Percentiles rank a stretch among this genome's conserved stretches.
These are phyloP conservation scores for Vanessa atalanta DNA, from an alignment of 1,140 invertebrate genomes.

Conservation along the genomic window DNA sequence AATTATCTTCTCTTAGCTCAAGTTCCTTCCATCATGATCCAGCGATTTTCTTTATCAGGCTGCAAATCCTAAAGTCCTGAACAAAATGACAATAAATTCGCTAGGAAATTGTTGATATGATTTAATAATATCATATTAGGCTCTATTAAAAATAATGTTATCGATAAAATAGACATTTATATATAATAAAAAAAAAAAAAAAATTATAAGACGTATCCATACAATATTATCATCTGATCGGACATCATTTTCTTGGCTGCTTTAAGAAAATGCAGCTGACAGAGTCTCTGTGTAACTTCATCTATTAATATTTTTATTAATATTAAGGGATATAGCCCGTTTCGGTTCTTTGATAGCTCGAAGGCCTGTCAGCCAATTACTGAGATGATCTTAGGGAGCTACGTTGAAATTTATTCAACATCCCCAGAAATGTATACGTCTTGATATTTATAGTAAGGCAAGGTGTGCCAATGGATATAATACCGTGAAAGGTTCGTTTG, in stretches of 20 bases:
- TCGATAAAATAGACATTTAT: too few relatives aligned
- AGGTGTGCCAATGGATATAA: too few relatives aligned
- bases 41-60: too few relatives aligned
- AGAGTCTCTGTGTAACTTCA: slow-evolving; percentile 66
- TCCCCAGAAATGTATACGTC: background rate
- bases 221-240: slow-evolving; percentile 52
- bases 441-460: too few relatives aligned
- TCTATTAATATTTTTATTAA: slow-evolving; percentile 78
- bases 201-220: slow-evolving; percentile 44
- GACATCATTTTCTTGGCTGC: slow-evolving; percentile 73
- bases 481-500: too few relatives aligned
- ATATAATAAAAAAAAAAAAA: background rate
- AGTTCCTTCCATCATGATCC: too few relatives aligned
- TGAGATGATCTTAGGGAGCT: slow-evolving; percentile 44
- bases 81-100: too few relatives aligned
- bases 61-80: too few relatives aligned
- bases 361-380: slow-evolving; percentile 53
- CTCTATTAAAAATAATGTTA: too few relatives aligned
- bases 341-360: slow-evolving; percentile 59
- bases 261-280: slow-evolving; percentile 77
- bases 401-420: slow-evolving; percentile 42
- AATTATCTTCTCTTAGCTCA: too few relatives aligned
- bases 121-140: too few relatives aligned
- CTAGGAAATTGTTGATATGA: too few relatives aligned
- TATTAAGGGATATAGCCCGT: slow-evolving; percentile 56